phyloP scores from a whole-genome alignment of 2,888 invertebrate genomes.

The Cataglyphis cursor region DNA sequence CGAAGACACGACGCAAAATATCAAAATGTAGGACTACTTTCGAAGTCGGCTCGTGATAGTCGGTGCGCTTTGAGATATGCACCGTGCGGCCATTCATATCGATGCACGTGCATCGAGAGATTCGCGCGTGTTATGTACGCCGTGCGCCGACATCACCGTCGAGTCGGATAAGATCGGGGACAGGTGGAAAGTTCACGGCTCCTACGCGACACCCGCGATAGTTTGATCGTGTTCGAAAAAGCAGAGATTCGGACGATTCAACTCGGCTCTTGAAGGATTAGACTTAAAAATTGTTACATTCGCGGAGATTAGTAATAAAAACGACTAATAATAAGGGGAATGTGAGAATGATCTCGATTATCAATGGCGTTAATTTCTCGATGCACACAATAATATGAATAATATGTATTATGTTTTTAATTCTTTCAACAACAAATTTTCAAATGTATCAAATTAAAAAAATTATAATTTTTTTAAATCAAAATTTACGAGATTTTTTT shows the following conservation, averaged over 20 bases:
- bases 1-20: not conserved
- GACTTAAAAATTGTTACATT: conserved; percentile 62
- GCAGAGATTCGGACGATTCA: conserved; percentile 46
- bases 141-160: conserved; percentile 62
- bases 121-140: conserved; percentile 55
- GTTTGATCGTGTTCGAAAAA: conserved; percentile 54
- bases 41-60: conserved; percentile 31
- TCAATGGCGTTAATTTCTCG: not conserved
- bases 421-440: not conserved
- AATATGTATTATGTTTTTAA: not conserved
- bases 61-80: conserved; percentile 28
- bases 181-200: conserved; percentile 77
- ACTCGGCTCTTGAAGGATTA: conserved; percentile 58
- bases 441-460: not conserved
- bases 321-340: conserved; percentile 53
- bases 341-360: conserved; percentile 65
- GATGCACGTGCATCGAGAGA: conserved; percentile 67
- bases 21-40: conserved; percentile 28
- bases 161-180: conserved; percentile 75
- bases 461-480: not conserved
- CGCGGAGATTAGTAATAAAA: conserved; percentile 24
- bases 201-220: conserved; percentile 68
- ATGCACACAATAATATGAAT: not conserved
- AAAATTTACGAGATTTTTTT: not conserved
- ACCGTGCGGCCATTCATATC: conserved; percentile 61